These are phyloP conservation scores for Pherbina coryleti DNA, from an alignment of 2,888 invertebrate genomes.

Conservation along the genomic window DNA sequence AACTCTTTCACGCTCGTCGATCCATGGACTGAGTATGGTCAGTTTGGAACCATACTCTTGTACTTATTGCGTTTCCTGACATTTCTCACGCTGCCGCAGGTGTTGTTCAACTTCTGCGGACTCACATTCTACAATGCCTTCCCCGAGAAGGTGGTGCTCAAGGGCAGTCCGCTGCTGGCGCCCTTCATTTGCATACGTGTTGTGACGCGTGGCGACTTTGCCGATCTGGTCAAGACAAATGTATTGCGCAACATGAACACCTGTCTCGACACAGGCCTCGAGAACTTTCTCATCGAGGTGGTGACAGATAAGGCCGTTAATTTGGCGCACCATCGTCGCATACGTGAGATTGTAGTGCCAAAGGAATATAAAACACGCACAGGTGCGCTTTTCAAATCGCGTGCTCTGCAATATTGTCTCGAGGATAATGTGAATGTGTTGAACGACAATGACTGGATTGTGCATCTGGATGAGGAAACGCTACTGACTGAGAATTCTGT, in stretches of 20 bases:
- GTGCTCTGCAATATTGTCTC: slow-evolving; percentile 94
- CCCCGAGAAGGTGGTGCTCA: slow-evolving; percentile 88
- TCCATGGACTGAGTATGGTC: slow-evolving; percentile 87
- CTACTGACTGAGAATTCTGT: slow-evolving; percentile 92
- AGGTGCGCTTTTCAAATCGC: slow-evolving; percentile 93
- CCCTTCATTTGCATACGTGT: slow-evolving; percentile 95
- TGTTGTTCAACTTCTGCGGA: slow-evolving; percentile 85
- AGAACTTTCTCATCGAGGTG: slow-evolving; percentile 96
- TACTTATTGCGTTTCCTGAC: slow-evolving; percentile 85
- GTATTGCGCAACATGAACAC: slow-evolving; percentile 88
- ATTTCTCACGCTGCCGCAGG: slow-evolving; percentile 89
- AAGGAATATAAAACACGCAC: slow-evolving; percentile 87
- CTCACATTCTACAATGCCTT: slow-evolving; percentile 93
- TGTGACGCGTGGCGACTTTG: slow-evolving; percentile 94
- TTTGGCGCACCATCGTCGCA: slow-evolving; percentile 81
- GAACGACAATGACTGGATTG: slow-evolving; percentile 93
- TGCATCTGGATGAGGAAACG: slow-evolving; percentile 98
- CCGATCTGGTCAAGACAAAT: slow-evolving; percentile 89
- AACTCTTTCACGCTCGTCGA: slow-evolving; percentile 75
- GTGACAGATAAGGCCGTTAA: slow-evolving; percentile 91
- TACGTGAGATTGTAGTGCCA: slow-evolving; percentile 92
- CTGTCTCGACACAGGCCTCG: slow-evolving; percentile 89
- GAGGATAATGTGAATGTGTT: slow-evolving; percentile 90
- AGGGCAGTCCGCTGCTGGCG: slow-evolving; percentile 90
- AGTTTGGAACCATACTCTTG: slow-evolving; percentile 78